Percentiles rank a stretch among this genome's conserved stretches.
Evolutionary conservation across 1,140 invertebrate genomes (phyloP).

Genomic region (Microvelia longipes): DNA sequence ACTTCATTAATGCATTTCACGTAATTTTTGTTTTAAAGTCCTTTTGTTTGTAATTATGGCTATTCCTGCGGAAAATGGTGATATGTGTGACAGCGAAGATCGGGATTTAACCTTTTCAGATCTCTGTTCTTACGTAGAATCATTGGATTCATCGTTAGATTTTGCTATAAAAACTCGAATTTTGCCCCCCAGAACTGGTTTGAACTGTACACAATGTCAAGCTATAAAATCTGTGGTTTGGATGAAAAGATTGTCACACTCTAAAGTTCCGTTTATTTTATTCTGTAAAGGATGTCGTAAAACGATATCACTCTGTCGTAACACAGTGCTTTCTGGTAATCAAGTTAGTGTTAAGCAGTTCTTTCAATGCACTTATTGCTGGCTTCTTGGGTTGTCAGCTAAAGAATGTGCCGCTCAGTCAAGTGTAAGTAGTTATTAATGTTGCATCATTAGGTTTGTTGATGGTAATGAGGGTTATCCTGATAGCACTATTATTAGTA

Average conservation of each 20-base stretch:
- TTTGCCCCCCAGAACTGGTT: neutral
- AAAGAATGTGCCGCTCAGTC: neutral
- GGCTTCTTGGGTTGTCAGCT: neutral
- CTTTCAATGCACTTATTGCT: neutral
- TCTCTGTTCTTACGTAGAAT: neutral
- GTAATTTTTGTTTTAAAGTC: no score
- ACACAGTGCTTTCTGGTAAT: neutral
- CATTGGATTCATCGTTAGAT: neutral
- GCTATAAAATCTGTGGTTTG: neutral
- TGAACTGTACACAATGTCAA: neutral
- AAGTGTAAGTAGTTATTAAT: neutral
- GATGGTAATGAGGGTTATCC: no score
- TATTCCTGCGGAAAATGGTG: neutral
- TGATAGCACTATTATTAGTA: no score
- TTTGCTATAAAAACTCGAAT: neutral
- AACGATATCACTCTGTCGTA: neutral
- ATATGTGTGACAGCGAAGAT: neutral
- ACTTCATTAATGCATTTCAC: no score
- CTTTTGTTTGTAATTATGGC: no score
- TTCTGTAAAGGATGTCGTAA: neutral
- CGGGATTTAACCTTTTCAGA: neutral
- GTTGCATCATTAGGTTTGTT: no score
- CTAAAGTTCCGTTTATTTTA: neutral
- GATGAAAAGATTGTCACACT: constrained; percentile 1
- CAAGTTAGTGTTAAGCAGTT: neutral